These are phyloP conservation scores for Schizopygopsis malacanthus DNA, from an alignment of 2,797 vertebrate species.

Conservation along the genomic window DNA sequence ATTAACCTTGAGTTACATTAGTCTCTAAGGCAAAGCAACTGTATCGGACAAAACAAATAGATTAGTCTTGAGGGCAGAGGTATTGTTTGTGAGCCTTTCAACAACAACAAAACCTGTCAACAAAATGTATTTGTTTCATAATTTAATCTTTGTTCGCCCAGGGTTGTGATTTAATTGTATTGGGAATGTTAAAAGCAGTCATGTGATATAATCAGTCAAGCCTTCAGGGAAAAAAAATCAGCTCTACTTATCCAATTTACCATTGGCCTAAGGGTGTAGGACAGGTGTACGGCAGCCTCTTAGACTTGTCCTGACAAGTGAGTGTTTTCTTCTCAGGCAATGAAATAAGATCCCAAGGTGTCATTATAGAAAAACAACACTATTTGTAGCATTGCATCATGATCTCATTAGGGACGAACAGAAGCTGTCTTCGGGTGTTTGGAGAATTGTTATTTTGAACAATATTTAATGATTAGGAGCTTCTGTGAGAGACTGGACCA, in stretches of 20 bases:
- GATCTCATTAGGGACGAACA: not conserved
- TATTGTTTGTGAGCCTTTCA: constrained; percentile 63
- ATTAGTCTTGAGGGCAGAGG: constrained; percentile 18
- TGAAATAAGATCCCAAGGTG: constrained; percentile 66
- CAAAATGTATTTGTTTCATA: constrained; percentile 28
- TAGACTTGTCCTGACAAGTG: constrained; percentile 76
- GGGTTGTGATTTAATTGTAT: constrained; percentile 63
- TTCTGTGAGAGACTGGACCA: not conserved
- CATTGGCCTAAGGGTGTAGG: constrained; percentile 59
- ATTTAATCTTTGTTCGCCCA: constrained; percentile 45
- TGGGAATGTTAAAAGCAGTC: constrained; percentile 55
- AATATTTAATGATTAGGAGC: constrained; percentile 36
- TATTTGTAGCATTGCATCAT: constrained; percentile 62
- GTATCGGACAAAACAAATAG: constrained; percentile 51
- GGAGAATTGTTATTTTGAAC: not conserved
- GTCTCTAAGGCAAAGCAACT: constrained; percentile 18
- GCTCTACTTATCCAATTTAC: constrained; percentile 65
- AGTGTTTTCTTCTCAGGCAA: constrained; percentile 68
- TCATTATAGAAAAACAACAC: constrained; percentile 23
- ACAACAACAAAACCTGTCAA: constrained; percentile 42
- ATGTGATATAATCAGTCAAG: constrained; percentile 62
- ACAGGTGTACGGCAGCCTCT: constrained; percentile 49
- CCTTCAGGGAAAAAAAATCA: constrained; percentile 52
- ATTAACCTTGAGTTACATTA: not conserved
- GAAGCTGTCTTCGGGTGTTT: constrained; percentile 7